These are phyloP conservation scores for Psittacara wagleri DNA, from an alignment of 2,113 vertebrate genomes.

Conservation along the genomic window DNA sequence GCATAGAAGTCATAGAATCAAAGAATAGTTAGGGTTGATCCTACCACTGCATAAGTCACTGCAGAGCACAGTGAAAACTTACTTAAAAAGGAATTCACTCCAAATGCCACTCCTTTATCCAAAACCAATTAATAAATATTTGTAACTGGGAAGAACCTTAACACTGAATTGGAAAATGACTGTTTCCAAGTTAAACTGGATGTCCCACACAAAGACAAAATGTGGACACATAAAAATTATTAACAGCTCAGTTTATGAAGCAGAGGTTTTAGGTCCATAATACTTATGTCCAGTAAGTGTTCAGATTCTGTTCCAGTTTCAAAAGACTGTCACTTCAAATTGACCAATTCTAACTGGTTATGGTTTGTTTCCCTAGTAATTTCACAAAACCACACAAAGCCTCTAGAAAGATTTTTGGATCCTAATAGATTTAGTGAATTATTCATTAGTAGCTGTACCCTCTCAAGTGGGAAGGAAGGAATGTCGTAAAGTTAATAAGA, in stretches of 20 bases:
- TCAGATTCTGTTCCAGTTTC: background rate
- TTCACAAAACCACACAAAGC: background rate
- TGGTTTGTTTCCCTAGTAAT: background rate
- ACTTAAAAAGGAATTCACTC: background rate
- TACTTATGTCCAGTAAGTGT: background rate
- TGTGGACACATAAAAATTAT: background rate
- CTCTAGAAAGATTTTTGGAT: background rate
- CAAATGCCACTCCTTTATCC: background rate
- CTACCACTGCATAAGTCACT: background rate
- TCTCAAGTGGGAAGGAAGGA: background rate
- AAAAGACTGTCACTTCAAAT: background rate
- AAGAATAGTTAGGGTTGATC: background rate
- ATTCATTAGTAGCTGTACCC: background rate
- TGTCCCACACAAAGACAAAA: background rate
- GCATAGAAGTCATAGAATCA: background rate
- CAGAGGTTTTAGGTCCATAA: background rate
- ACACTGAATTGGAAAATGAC: background rate
- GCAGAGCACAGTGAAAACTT: background rate
- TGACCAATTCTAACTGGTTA: background rate
- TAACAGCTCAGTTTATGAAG: background rate
- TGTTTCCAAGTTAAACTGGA: background rate
- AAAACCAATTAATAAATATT: background rate
- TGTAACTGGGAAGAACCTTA: background rate
- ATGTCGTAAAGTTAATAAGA: background rate
- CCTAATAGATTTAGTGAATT: background rate